phyloP scores from a whole-genome alignment of 2,113 vertebrate genomes.

The Gasterosteus nipponicus region DNA sequence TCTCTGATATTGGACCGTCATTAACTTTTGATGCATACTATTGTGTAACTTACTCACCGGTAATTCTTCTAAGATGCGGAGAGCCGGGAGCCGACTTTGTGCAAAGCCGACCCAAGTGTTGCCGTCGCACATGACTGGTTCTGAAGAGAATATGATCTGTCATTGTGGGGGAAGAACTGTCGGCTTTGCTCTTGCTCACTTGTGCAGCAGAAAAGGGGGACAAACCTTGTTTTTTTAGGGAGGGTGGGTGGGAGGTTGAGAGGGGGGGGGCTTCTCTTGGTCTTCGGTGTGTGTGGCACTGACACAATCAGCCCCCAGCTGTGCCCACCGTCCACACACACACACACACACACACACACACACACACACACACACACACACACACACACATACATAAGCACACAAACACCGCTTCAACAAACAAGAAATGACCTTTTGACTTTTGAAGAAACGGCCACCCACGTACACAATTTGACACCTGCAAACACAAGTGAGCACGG shows the following conservation, averaged over 20 bases:
- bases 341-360: constrained; percentile 9
- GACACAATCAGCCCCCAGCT: constrained; percentile 57
- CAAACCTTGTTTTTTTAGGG: not conserved
- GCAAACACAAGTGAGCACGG: constrained; percentile 42
- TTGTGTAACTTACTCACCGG: constrained; percentile 14
- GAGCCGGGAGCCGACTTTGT: not conserved
- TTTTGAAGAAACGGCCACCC: constrained; percentile 44
- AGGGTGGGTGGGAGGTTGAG: too few species aligned
- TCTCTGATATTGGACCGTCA: not conserved
- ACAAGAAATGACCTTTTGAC: constrained; percentile 61
- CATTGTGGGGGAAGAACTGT: constrained; percentile 5
- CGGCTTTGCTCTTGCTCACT: not conserved
- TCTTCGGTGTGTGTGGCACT: constrained; percentile 19
- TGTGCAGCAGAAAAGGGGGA: constrained; percentile 7
- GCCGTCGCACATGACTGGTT: not conserved
- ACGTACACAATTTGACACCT: constrained; percentile 53
- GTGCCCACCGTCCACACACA: constrained; percentile 54
- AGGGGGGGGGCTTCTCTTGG: not conserved
- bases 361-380: constrained; percentile 15
- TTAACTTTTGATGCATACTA: constrained; percentile 1
- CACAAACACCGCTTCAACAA: constrained; percentile 56
- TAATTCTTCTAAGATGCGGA: not conserved
- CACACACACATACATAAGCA: constrained; percentile 58
- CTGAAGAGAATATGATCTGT: constrained; percentile 7
- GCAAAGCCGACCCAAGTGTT: constrained; percentile 4